A percentile compares a stretch with the other conserved stretches of the same genome.
These are phyloP conservation scores for Macrostomum lignano DNA, from an alignment of 1,140 invertebrate species.

Conservation along the genomic window DNA sequence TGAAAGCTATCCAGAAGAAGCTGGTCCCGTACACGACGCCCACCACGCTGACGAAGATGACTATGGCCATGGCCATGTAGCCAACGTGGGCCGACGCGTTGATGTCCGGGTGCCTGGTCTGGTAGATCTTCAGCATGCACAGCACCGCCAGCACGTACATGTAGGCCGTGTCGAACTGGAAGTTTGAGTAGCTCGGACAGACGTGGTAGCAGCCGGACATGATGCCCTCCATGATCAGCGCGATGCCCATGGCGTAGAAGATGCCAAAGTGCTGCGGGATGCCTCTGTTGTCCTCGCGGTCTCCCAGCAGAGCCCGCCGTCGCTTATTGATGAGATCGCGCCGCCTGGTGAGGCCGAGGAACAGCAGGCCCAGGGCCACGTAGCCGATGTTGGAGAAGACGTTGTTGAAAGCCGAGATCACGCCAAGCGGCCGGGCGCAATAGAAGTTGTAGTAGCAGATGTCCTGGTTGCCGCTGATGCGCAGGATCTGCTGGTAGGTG, in stretches of 20 bases:
- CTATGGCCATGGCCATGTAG: slow-evolving; percentile 44
- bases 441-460: slow-evolving; percentile 71
- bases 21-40: slow-evolving; percentile 45
- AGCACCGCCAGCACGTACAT: slow-evolving; percentile 65
- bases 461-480: slow-evolving; percentile 54
- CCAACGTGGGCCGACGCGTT: slow-evolving; percentile 52
- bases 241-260: no score
- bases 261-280: no score
- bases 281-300: no score
- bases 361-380: slow-evolving; percentile 43
- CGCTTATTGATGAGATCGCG: no score
- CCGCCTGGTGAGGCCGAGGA: slow-evolving; percentile 26
- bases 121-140: slow-evolving; percentile 63
- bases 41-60: slow-evolving; percentile 49
- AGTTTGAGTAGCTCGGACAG: no score
- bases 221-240: no score
- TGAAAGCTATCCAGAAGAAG: slow-evolving; percentile 47
- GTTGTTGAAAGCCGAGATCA: slow-evolving; percentile 34
- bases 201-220: no score
- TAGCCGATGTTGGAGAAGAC: slow-evolving; percentile 65
- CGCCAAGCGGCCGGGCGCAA: slow-evolving; percentile 46
- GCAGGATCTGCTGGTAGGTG: slow-evolving; percentile 46
- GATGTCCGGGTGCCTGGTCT: slow-evolving; percentile 60
- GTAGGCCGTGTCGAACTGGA: slow-evolving; percentile 60
- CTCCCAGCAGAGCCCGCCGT: no score